phyloP scores from a whole-genome alignment of 2,113 vertebrate genomes.

The Festucalex cinctus region DNA sequence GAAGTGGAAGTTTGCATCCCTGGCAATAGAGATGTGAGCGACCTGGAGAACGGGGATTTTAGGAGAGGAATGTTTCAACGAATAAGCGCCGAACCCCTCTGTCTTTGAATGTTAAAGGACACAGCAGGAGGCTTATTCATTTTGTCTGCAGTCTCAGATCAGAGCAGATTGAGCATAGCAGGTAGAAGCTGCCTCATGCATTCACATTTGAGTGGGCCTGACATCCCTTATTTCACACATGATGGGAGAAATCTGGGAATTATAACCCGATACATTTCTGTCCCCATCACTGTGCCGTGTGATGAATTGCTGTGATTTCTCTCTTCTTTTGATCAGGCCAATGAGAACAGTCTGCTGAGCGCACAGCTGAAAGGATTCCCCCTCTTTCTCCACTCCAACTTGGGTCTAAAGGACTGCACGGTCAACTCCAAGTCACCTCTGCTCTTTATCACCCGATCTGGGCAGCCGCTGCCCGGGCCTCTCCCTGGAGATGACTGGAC shows the following conservation, averaged over 20 bases:
- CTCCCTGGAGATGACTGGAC: conserved; percentile 97
- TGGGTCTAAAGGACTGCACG: conserved; percentile 93
- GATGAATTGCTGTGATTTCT: conserved; percentile 45
- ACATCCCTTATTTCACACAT: conserved; percentile 60
- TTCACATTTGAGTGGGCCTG: conserved; percentile 49
- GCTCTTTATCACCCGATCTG: conserved; percentile 89
- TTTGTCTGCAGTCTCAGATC: conserved; percentile 36
- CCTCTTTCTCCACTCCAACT: conserved; percentile 93
- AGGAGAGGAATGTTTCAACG: conserved; percentile 26
- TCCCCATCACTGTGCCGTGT: conserved; percentile 41
- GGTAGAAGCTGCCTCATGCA: conserved; percentile 55
- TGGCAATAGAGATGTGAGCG: conserved; percentile 21
- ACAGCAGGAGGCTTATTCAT: conserved; percentile 49
- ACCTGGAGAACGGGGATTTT: conserved; percentile 23
- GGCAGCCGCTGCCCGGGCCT: conserved; percentile 86
- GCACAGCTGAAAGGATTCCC: conserved; percentile 98
- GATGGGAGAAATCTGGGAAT: conserved; percentile 49
- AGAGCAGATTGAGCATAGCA: conserved; percentile 53
- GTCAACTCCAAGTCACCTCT: conserved; percentile 93
- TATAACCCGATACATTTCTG: conserved; percentile 38
- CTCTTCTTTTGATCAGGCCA: conserved; percentile 76
- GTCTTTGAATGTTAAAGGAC: conserved; percentile 35
- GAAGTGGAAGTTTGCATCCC: conserved; percentile 1
- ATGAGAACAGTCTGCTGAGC: conserved; percentile 95
- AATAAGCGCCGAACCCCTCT: conserved; percentile 30